Evolutionary conservation across 1,140 invertebrate species (phyloP).

Genomic region (Drosophila jambulina): DNA sequence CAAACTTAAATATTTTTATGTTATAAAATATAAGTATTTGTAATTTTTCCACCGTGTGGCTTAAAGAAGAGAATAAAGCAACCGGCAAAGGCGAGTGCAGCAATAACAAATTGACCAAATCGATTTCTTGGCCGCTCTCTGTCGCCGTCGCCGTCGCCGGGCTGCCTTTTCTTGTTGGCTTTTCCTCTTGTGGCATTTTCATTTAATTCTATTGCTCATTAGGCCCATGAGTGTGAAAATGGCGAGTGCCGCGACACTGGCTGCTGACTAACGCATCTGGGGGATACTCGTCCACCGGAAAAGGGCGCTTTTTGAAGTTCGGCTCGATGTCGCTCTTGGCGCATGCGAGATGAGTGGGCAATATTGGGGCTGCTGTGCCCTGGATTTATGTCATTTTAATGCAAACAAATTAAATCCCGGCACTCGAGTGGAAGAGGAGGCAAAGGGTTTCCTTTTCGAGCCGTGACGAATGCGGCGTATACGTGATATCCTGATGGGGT

Average conservation of each 20-base stretch:
- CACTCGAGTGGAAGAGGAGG: slow-evolving; percentile 58
- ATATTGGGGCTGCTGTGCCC: slow-evolving; percentile 51
- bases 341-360: slow-evolving; percentile 74
- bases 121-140: slow-evolving; percentile 67
- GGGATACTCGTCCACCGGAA: slow-evolving; percentile 51
- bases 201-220: slow-evolving; percentile 83
- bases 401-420: slow-evolving; percentile 69
- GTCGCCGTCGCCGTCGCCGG: slow-evolving; percentile 39
- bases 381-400: slow-evolving; percentile 78
- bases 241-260: slow-evolving; percentile 62
- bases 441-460: slow-evolving; percentile 20
- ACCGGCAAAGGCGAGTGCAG: slow-evolving; percentile 55
- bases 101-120: slow-evolving; percentile 84
- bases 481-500: slow-evolving; percentile 39
- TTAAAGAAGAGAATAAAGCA: slow-evolving; percentile 17
- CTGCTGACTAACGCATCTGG: slow-evolving; percentile 37
- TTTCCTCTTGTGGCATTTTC: slow-evolving; percentile 73
- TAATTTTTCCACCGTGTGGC: not conserved
- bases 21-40: no score
- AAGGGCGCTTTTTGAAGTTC: slow-evolving; percentile 42
- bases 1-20: no score
- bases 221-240: slow-evolving; percentile 79
- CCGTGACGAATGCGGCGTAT: slow-evolving; percentile 54
- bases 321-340: slow-evolving; percentile 29
- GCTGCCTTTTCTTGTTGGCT: slow-evolving; percentile 41